Percentiles rank a stretch among this genome's conserved stretches.
These are phyloP conservation scores for Macroramphosus scolopax DNA, from an alignment of 2,797 vertebrate genomes.

Conservation along the genomic window DNA sequence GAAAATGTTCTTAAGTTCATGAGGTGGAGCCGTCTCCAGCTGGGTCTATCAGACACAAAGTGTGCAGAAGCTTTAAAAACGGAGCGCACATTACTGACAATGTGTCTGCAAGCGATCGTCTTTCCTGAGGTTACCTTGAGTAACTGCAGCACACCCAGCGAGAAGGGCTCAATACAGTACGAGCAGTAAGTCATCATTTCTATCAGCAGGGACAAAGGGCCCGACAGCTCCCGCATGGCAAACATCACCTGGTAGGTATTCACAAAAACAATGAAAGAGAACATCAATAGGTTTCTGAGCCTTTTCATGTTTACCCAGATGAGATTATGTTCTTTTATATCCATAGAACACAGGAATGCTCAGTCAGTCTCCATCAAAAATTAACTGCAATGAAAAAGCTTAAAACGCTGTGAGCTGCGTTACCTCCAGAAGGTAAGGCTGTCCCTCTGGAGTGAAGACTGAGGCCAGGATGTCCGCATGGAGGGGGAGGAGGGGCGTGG, in stretches of 20 bases:
- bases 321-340: too few relatives aligned
- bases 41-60: slow-evolving; percentile 81
- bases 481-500: slow-evolving; percentile 82
- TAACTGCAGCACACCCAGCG: slow-evolving; percentile 88
- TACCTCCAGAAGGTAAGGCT: slow-evolving; percentile 95
- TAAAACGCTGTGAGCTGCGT: neutral
- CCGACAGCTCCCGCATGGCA: slow-evolving; percentile 91
- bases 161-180: slow-evolving; percentile 94
- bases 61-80: neutral
- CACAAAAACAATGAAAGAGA: neutral
- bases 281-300: too few relatives aligned
- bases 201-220: slow-evolving; percentile 86
- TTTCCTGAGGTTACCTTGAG: slow-evolving; percentile 86
- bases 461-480: slow-evolving; percentile 89
- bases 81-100: neutral
- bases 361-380: neutral
- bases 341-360: neutral
- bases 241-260: slow-evolving; percentile 88
- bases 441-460: slow-evolving; percentile 92
- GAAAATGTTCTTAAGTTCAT: slow-evolving; percentile 96
- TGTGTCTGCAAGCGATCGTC: neutral
- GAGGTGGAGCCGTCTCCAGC: slow-evolving; percentile 93
- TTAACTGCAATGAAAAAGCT: too few relatives aligned
- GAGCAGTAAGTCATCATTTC: slow-evolving; percentile 95
- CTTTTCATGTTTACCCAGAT: too few relatives aligned